A percentile compares a stretch with the other conserved stretches of the same genome.
These are phyloP conservation scores for Platypus cylindrus DNA, from an alignment of 2,888 invertebrate species.

Conservation along the genomic window DNA sequence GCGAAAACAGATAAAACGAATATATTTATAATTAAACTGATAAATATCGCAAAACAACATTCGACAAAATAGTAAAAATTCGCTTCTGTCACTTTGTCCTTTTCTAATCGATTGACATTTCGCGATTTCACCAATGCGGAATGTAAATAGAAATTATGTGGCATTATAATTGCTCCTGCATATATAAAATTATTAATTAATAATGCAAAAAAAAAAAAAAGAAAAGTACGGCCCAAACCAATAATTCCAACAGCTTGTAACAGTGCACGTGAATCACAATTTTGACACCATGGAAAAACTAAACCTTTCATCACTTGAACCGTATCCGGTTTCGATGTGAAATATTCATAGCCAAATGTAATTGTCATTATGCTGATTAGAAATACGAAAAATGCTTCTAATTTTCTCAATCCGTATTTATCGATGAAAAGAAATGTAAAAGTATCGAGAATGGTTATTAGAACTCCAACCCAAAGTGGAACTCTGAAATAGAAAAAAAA, in stretches of 20 bases:
- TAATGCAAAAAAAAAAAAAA: background rate
- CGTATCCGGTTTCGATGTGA: constrained; percentile 59
- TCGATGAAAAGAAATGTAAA: constrained; percentile 81
- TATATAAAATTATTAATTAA: constrained; percentile 2
- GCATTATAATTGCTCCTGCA: constrained; percentile 68
- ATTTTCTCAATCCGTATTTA: constrained; percentile 69
- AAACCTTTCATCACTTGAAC: constrained; percentile 59
- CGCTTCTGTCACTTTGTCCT: constrained; percentile 62
- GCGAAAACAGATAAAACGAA: constrained; percentile 85
- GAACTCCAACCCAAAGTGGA: constrained; percentile 67
- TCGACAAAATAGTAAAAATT: constrained; percentile 78
- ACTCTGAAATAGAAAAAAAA: constrained; percentile 36
- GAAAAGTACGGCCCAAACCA: constrained; percentile 30
- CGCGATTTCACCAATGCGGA: constrained; percentile 83
- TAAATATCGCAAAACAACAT: constrained; percentile 61
- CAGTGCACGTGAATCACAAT: constrained; percentile 54
- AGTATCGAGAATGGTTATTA: constrained; percentile 75
- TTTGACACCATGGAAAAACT: constrained; percentile 66
- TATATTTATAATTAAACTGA: constrained; percentile 78
- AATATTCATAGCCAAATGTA: constrained; percentile 77
- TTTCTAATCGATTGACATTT: constrained; percentile 60
- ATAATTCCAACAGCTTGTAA: constrained; percentile 70
- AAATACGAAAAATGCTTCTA: constrained; percentile 71
- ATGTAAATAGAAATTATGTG: constrained; percentile 84
- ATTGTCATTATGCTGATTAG: constrained; percentile 74